A percentile compares a stretch with the other conserved stretches of the same genome.
These are phyloP conservation scores for Bombus soroeensis DNA, from an alignment of 1,140 invertebrate species.

Conservation along the genomic window DNA sequence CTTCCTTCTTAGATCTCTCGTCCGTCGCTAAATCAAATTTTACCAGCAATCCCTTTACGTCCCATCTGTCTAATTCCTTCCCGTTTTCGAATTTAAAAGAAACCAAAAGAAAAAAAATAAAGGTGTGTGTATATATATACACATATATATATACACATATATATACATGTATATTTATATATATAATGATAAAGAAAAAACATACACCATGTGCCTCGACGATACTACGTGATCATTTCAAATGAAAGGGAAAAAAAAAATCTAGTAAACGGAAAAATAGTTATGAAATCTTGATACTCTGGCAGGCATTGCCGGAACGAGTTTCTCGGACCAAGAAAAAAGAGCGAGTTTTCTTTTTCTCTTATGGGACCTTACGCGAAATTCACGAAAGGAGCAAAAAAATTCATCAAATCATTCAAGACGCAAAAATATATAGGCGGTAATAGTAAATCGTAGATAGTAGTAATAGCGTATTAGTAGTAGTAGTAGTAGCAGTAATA, in stretches of 20 bases:
- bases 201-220: not conserved
- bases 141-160: too few relatives aligned
- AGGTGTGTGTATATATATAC: not conserved
- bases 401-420: conserved; percentile 76
- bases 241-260: not conserved
- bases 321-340: conserved; percentile 44
- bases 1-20: conserved; percentile 10
- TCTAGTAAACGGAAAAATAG: not conserved
- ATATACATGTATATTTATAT: too few relatives aligned
- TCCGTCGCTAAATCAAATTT: conserved; percentile 23
- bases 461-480: conserved; percentile 8
- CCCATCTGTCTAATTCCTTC: not conserved
- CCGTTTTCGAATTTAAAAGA: conserved; percentile 4
- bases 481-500: conserved; percentile 68
- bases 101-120: not conserved
- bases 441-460: conserved; percentile 66
- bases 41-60: not conserved
- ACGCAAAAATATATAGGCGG: conserved; percentile 76
- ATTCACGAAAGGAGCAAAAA: conserved; percentile 54
- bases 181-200: not conserved
- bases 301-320: conserved; percentile 23
- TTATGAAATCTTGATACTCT: not conserved
- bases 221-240: not conserved
- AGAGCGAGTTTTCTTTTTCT: conserved; percentile 30
- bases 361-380: conserved; percentile 34